Base-by-base conservation (phyloP, 2,113 vertebrate genomes). In the Hyperopisus bebe region DNA sequence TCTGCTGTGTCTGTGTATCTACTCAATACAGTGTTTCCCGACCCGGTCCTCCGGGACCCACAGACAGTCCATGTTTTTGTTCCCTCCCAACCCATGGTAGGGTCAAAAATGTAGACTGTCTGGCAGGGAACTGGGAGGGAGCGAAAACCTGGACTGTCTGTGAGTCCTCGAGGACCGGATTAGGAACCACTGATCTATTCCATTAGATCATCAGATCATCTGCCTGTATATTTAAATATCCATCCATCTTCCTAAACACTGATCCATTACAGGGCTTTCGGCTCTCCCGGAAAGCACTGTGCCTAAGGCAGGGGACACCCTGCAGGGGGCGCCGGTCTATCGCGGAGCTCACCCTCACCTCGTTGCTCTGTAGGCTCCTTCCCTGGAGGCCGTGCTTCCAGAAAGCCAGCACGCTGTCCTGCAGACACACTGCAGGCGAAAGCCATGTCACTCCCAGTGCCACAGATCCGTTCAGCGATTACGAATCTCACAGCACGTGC, bases 331-430 rank as follows among this genome's bases (percentile, higher is more conserved):
- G n/a, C 66, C 5, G 4, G 70, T 39, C 70, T 2, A 15, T 19
- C 15, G 4, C 3, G 0, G 27, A 1, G 70, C 70, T 74, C 21
- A 47, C 6, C 13, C 51, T 35, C 47, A 96, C 96, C 95, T 96
- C 95, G 0, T 94, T 95, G 47, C 92, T 94, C n/a, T 96, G 94
- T 11, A 97, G 92, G 91, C 95, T 96, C 50, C 93, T 92, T 17
- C 96, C 96, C 35, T 95, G 94, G 91, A 97, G 95, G 5, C 96
- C 96, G 0, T 97, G 96, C 88, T 93, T 95, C 96, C 96, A 97
- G 92, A 97, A 97, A 11, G 95, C 96, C 85, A 97, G 94, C 88
- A 96, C 94, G 0, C 96, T 96, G 92, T 96, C 96, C 92, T 96
- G 96, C 62, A 95, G 93, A 86, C 95, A 95, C 77, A 95, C 95